Evolutionary conservation across 2,797 vertebrate genomes (phyloP).

Genomic region (Sebastes oblongus): DNA sequence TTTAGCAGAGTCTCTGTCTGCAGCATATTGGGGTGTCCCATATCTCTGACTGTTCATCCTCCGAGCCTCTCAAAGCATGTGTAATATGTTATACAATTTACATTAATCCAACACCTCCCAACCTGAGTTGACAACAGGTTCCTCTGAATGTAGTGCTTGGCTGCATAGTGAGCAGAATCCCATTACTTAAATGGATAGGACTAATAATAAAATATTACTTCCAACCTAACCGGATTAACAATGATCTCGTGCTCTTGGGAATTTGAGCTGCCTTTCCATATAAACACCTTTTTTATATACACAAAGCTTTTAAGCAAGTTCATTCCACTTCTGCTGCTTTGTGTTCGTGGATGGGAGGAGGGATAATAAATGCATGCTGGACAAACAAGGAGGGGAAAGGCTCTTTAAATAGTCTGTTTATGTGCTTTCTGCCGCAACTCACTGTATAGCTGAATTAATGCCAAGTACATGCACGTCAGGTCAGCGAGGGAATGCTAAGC

Average conservation of each 20-base stretch:
- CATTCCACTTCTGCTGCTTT: constrained; percentile 48
- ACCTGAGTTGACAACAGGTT: constrained; percentile 60
- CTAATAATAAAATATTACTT: constrained; percentile 82
- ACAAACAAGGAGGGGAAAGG: constrained; percentile 41
- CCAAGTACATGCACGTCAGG: constrained; percentile 22
- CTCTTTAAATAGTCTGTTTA: constrained; percentile 60
- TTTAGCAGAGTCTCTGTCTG: constrained; percentile 45
- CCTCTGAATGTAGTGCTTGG: constrained; percentile 57
- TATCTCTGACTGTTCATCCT: constrained; percentile 47
- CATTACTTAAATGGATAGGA: constrained; percentile 79
- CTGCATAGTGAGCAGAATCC: constrained; percentile 72
- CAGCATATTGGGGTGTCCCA: constrained; percentile 13
- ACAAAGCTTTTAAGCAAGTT: constrained; percentile 66
- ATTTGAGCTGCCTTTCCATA: constrained; percentile 66
- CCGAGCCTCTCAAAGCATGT: constrained; percentile 56
- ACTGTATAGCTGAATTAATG: constrained; percentile 59
- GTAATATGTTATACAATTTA: constrained; percentile 65
- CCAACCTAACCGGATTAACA: constrained; percentile 76
- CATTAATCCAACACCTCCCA: constrained; percentile 69
- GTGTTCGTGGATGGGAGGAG: constrained; percentile 38
- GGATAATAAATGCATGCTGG: constrained; percentile 46
- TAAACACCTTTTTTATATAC: constrained; percentile 58
- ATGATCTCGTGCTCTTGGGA: constrained; percentile 71
- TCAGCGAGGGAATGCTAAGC: constrained; percentile 40
- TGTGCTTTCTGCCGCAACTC: constrained; percentile 52